Evolutionary conservation across 2,888 invertebrate genomes (phyloP).

Genomic region (Blastobasis adustella): DNA sequence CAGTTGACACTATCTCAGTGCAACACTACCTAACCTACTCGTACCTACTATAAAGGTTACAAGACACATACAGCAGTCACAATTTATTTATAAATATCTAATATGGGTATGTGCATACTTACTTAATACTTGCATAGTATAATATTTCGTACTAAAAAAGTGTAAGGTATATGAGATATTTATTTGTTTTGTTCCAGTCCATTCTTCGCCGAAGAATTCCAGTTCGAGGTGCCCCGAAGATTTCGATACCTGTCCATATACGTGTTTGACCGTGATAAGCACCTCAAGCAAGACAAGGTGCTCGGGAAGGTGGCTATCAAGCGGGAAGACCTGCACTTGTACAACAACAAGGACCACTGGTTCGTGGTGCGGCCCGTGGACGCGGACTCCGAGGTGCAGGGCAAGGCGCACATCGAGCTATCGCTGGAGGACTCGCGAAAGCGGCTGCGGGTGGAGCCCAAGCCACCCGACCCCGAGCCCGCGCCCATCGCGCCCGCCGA

Average conservation of each 20-base stretch:
- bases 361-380: constrained; percentile 90
- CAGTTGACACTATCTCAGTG: constrained; percentile 22
- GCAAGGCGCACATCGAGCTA: constrained; percentile 90
- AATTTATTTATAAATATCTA: background rate
- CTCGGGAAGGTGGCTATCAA: constrained; percentile 89
- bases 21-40: background rate
- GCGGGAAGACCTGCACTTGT: constrained; percentile 88
- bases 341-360: constrained; percentile 96
- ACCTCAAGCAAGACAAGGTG: constrained; percentile 88
- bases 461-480: constrained; percentile 60
- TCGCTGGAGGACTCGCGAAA: constrained; percentile 77
- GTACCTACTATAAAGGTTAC: background rate
- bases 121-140: too few species aligned
- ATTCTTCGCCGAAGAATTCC: constrained; percentile 95
- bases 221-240: constrained; percentile 92
- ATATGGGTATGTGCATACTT: too few species aligned
- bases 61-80: background rate
- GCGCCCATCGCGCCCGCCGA: constrained; percentile 21
- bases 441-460: constrained; percentile 67
- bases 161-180: too few species aligned
- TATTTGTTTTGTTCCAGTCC: constrained; percentile 77
- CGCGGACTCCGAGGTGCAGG: constrained; percentile 93
- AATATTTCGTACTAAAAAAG: too few species aligned
- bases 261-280: constrained; percentile 89
- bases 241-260: constrained; percentile 93